Evolutionary conservation across 2,113 vertebrate species (phyloP), one percentile per base, ranked within the genome.

Genomic region (Corythoichthys intestinalis): DNA sequence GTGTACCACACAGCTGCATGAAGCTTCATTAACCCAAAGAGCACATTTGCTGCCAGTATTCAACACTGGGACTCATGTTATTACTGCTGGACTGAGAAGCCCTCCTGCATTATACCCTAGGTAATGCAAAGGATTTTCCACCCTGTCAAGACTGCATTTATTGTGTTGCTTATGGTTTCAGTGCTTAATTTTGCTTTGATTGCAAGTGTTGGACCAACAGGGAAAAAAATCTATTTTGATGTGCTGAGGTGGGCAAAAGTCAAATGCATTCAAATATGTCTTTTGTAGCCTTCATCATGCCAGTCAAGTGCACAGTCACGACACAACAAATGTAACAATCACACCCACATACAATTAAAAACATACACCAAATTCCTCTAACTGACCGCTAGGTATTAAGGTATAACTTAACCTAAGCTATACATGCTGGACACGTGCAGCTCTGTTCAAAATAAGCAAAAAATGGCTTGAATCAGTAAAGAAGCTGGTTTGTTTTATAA

Each of bases 1-100:
- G 93, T n/a, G 72, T 86, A 28, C 87, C 86, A 3, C 84, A 89
- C 79, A 91, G 84, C 75, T 93, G 92, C 71, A 79, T 86, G 71
- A 81, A 71, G 59, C 82, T 46, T 58, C 87, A 88, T 75, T 92
- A 86, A 89, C 59, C 70, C 52, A 8, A 20, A 60, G 28, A 58
- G 34, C 71, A 73, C 47, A 65, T 61, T 65, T 39, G 60, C 69
- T 75, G 75, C 80, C 84, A 76, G 77, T 71, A 66, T 80, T 75
- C 62, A 69, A 77, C 76, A 78, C 82, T 85, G 79, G 80, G 86
- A 83, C 76, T 74, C 63, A 67, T 59, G 57, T 71, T 71, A 11
- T 75, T 46, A 73, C 72, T 86, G 79, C 72, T 72, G 71, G 81
- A 85, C 76, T 65, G 71, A 72, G 46, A 78, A 73, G 70, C 28